Evolutionary conservation across 2,888 invertebrate genomes (phyloP).

Genomic region (Cephus sareptanus): DNA sequence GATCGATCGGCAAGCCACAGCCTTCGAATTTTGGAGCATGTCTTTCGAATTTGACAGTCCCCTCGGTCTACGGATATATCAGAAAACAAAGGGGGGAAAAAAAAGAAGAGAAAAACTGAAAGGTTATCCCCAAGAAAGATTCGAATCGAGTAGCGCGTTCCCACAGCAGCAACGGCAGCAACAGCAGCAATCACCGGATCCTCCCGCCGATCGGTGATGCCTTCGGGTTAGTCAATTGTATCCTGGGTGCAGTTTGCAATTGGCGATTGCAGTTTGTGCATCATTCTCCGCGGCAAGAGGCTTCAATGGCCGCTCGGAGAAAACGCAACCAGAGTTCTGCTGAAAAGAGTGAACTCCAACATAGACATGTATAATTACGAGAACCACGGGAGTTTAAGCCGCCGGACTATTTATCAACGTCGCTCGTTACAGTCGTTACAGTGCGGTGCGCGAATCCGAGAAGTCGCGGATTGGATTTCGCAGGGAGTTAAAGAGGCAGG

Average conservation of each 20-base stretch:
- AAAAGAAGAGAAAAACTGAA: not conserved
- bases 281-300: not conserved
- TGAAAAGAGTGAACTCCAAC: not conserved
- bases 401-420: conserved; percentile 49
- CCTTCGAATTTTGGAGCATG: not conserved
- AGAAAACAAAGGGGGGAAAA: not conserved
- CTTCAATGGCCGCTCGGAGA: not conserved
- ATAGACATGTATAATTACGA: conserved; percentile 13
- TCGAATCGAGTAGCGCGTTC: not conserved
- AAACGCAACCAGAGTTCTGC: not conserved
- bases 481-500: not conserved
- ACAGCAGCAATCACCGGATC: not conserved
- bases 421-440: conserved; percentile 37
- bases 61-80: not conserved
- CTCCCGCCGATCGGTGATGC: not conserved
- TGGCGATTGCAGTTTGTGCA: not conserved
- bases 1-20: not conserved
- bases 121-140: not conserved
- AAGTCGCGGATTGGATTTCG: conserved; percentile 8
- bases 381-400: conserved; percentile 10
- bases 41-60: not conserved
- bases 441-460: conserved; percentile 14
- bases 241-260: not conserved
- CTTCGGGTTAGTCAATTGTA: not conserved
- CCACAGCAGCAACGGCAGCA: not conserved